Evolutionary conservation across 1,140 invertebrate genomes (phyloP).

Genomic region (Epicauta chinensis): DNA sequence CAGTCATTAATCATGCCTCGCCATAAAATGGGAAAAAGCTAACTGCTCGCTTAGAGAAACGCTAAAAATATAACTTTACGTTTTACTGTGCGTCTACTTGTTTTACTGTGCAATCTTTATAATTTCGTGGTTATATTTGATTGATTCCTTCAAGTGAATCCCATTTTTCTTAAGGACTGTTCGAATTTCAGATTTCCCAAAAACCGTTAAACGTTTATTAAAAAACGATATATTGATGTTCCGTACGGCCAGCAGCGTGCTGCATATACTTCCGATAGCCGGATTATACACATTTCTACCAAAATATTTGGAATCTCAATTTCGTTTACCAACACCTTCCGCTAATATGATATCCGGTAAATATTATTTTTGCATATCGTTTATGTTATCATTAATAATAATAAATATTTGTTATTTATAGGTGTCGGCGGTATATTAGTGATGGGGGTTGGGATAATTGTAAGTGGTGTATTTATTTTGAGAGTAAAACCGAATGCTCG

Average conservation of each 20-base stretch:
- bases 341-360: slow-evolving; percentile 86
- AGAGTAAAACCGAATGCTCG: slow-evolving; percentile 75
- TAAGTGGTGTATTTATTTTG: slow-evolving; percentile 79
- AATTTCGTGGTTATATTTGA: too few species aligned
- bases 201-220: slow-evolving; percentile 75
- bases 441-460: slow-evolving; percentile 82
- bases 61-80: too few species aligned
- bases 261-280: slow-evolving; percentile 84
- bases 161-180: too few species aligned
- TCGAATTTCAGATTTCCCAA: slow-evolving; percentile 72
- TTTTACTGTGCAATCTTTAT: too few species aligned
- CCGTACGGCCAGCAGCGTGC: slow-evolving; percentile 78
- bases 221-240: slow-evolving; percentile 88
- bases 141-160: too few species aligned
- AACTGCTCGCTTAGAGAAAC: too few species aligned
- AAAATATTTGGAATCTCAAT: slow-evolving; percentile 90
- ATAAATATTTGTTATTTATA: too few species aligned
- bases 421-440: slow-evolving; percentile 86
- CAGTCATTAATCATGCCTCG: too few species aligned
- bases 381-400: slow-evolving; percentile 8
- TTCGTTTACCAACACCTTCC: slow-evolving; percentile 76
- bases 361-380: slow-evolving; percentile 1
- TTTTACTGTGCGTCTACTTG: too few species aligned
- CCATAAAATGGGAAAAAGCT: too few species aligned
- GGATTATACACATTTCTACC: slow-evolving; percentile 90